A percentile compares a stretch with the other conserved stretches of the same genome.
These are phyloP conservation scores for Oscheius sp. DNA, from an alignment of 2,888 invertebrate species.

Conservation along the genomic window DNA sequence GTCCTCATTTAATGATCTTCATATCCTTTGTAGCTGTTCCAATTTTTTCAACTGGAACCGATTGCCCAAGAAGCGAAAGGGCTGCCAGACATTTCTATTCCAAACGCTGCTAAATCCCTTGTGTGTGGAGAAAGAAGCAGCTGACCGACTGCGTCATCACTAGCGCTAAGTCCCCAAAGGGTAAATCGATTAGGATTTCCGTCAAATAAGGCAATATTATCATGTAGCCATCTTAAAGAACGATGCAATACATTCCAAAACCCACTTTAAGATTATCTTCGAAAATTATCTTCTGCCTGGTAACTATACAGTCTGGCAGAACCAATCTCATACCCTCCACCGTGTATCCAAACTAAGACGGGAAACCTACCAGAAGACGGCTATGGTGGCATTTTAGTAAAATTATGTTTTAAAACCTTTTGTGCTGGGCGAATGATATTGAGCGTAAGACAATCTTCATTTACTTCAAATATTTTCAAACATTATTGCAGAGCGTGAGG, in stretches of 20 bases:
- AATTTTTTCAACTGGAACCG: slow-evolving; percentile 1
- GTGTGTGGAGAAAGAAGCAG: slow-evolving; percentile 37
- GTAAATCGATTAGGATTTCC: slow-evolving; percentile 48
- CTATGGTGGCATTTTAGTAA: too few relatives aligned
- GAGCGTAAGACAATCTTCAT: slow-evolving; percentile 31
- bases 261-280: slow-evolving; percentile 46
- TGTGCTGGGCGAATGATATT: slow-evolving; percentile 28
- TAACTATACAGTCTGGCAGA: slow-evolving; percentile 29
- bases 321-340: slow-evolving; percentile 31
- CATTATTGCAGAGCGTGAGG: slow-evolving; percentile 20
- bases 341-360: slow-evolving; percentile 28
- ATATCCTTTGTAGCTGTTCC: background rate
- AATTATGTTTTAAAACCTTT: slow-evolving; percentile 3
- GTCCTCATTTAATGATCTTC: slow-evolving; percentile 22
- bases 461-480: background rate
- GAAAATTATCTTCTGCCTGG: slow-evolving; percentile 7
- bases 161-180: slow-evolving; percentile 47
- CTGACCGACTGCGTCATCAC: slow-evolving; percentile 36
- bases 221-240: slow-evolving; percentile 38
- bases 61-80: slow-evolving; percentile 40
- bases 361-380: slow-evolving; percentile 11
- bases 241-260: slow-evolving; percentile 42
- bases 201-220: slow-evolving; percentile 39
- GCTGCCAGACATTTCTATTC: slow-evolving; percentile 49
- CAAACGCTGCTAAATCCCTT: slow-evolving; percentile 26